phyloP scores from a whole-genome alignment of 53 echinoderm and acorn worm genomes.

The Apostichopus leukothele region DNA sequence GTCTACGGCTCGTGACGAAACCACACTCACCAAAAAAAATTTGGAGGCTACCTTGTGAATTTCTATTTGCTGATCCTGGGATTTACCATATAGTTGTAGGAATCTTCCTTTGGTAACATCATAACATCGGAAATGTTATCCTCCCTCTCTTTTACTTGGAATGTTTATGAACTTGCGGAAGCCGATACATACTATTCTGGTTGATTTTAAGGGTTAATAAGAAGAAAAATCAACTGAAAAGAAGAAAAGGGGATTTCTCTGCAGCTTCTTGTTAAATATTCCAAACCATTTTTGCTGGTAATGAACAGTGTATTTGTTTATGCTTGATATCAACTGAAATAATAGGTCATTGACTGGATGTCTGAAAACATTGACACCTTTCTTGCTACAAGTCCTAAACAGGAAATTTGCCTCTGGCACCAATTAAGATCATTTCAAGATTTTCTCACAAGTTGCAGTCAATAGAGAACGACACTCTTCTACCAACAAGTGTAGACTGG shows the following conservation, averaged over 20 bases:
- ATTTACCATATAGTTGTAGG: no score
- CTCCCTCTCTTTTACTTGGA: no score
- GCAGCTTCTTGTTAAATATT: no score
- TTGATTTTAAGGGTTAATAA: no score
- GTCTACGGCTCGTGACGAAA: neutral
- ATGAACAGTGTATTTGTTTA: neutral
- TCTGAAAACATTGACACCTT: neutral
- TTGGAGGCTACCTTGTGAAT: neutral
- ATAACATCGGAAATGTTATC: no score
- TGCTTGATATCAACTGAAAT: neutral
- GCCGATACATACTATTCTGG: no score
- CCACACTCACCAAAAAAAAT: neutral
- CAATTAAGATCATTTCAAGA: neutral
- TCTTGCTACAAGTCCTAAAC: neutral
- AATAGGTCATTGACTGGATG: neutral
- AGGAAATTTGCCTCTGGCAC: neutral
- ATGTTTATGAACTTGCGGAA: no score
- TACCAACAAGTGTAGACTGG: neutral
- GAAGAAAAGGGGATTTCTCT: no score
- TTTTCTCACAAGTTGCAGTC: neutral
- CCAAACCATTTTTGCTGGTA: no score
- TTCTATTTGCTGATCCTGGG: no score
- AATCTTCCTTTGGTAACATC: no score
- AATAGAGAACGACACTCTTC: neutral
- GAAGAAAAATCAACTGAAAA: no score